Conservation (phyloP, 2,113 vertebrate species). For the Crotalus tigris region DNA sequence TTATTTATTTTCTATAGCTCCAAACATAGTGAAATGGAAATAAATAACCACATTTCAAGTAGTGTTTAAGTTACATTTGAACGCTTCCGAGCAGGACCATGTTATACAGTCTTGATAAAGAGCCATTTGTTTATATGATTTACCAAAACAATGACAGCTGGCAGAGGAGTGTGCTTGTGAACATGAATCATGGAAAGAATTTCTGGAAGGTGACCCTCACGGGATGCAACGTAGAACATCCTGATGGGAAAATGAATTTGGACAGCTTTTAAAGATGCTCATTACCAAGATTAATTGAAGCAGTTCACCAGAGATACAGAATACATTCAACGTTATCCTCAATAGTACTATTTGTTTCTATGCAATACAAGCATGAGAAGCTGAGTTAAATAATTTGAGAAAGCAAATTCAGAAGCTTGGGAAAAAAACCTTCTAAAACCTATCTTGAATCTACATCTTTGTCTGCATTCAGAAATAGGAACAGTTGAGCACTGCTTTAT, state of each 20-base stretch:
- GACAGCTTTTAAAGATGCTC: constrained; percentile 62
- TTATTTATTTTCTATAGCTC: constrained; percentile 5
- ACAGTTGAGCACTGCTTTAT: neutral
- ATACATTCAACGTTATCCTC: constrained; percentile 16
- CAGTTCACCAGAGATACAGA: constrained; percentile 46
- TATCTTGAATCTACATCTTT: neutral
- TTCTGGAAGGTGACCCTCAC: constrained; percentile 94
- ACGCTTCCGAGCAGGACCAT: constrained; percentile 36
- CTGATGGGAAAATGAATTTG: constrained; percentile 74
- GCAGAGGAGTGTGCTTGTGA: constrained; percentile 90
- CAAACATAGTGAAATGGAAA: neutral
- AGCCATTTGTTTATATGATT: constrained; percentile 69
- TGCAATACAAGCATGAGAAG: constrained; percentile 19
- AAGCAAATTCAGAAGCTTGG: constrained; percentile 6
- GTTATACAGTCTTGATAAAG: constrained; percentile 37
- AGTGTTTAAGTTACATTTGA: constrained; percentile 33
- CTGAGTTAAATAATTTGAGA: constrained; percentile 23
- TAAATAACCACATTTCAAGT: constrained; percentile 41
- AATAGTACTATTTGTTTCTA: constrained; percentile 17
- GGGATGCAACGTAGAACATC: constrained; percentile 93
- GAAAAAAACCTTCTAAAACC: neutral
- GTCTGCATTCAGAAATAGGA: neutral
- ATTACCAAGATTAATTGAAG: constrained; percentile 54
- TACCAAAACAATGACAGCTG: constrained; percentile 94
- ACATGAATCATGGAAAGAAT: constrained; percentile 97